phyloP scores from a whole-genome alignment of 2,888 invertebrate species.

The Euclidia mi region DNA sequence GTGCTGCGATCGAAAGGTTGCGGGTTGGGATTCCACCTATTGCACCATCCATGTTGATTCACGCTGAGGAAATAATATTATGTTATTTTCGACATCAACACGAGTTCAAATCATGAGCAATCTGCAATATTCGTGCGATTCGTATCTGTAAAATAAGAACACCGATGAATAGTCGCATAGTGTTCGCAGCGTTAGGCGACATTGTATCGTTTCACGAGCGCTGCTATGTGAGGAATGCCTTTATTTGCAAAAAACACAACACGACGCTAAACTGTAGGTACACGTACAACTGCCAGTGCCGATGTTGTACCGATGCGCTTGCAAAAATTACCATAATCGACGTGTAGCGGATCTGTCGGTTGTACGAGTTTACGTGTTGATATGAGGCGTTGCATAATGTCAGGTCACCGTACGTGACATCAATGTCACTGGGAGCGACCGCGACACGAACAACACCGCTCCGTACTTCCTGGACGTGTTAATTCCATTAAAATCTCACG shows the following conservation, averaged over 20 bases:
- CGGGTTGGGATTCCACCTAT: too few species aligned
- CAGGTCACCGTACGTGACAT: conserved; percentile 61
- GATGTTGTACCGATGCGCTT: conserved; percentile 49
- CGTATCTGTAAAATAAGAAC: too few species aligned
- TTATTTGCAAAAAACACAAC: conserved; percentile 54
- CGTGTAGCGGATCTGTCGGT: conserved; percentile 18
- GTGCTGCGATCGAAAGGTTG: too few species aligned
- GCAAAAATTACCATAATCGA: conserved; percentile 59
- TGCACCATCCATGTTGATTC: too few species aligned
- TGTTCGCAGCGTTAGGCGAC: too few species aligned
- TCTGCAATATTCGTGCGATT: too few species aligned
- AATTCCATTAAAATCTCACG: conserved; percentile 54
- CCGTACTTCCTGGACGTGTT: conserved; percentile 56
- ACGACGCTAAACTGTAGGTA: conserved; percentile 41
- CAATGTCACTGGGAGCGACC: too few species aligned
- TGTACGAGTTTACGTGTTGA: conserved; percentile 53
- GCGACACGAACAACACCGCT: conserved; percentile 47
- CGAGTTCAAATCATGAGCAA: too few species aligned
- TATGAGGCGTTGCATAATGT: conserved; percentile 59
- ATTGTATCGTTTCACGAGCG: conserved; percentile 20
- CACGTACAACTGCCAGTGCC: conserved; percentile 43
- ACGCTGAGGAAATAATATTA: too few species aligned
- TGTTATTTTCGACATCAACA: too few species aligned
- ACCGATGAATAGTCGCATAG: too few species aligned
- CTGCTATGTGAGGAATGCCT: conserved; percentile 56